Conservation (phyloP, 1,140 invertebrate species). For the Caerostris darwini region DNA sequence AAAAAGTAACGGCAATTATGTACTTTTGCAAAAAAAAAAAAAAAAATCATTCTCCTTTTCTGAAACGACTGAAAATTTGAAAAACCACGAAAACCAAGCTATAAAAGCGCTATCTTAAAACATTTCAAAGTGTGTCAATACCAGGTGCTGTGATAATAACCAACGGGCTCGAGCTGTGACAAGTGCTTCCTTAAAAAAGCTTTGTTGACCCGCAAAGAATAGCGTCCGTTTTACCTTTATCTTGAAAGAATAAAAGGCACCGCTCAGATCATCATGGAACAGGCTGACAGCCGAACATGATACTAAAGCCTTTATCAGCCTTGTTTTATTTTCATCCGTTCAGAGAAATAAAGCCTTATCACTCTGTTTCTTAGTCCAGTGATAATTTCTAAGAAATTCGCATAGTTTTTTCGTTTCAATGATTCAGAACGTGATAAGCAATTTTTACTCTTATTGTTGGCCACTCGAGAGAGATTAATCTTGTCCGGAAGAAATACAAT, state of each 20-base stretch:
- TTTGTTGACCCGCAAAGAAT: conserved; percentile 42
- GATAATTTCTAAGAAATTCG: conserved; percentile 48
- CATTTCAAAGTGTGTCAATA: conserved; percentile 12
- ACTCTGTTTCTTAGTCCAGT: background rate
- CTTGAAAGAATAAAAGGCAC: conserved; percentile 7
- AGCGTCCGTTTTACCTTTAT: conserved; percentile 31
- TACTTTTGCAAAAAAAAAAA: too few relatives aligned
- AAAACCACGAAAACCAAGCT: background rate
- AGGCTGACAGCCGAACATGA: conserved; percentile 30
- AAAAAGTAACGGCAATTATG: too few relatives aligned
- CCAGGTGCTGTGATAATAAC: conserved; percentile 25
- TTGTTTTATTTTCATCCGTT: conserved; percentile 48
- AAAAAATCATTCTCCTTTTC: too few relatives aligned
- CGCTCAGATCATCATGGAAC: conserved; percentile 7
- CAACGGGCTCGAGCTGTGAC: conserved; percentile 30
- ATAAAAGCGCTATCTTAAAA: conserved; percentile 7
- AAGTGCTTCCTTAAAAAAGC: conserved; percentile 48
- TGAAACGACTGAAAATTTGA: background rate
- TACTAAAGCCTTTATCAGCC: conserved; percentile 14
- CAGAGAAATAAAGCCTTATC: conserved; percentile 49
- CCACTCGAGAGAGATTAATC: background rate
- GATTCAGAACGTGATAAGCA: background rate
- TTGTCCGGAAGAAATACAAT: conserved; percentile 24
- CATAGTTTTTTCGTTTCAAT: background rate
- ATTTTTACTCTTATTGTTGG: background rate